Evolutionary conservation across 2,888 invertebrate genomes (phyloP), one percentile per base, ranked within the genome.

Genomic region (Notodromas monacha): DNA sequence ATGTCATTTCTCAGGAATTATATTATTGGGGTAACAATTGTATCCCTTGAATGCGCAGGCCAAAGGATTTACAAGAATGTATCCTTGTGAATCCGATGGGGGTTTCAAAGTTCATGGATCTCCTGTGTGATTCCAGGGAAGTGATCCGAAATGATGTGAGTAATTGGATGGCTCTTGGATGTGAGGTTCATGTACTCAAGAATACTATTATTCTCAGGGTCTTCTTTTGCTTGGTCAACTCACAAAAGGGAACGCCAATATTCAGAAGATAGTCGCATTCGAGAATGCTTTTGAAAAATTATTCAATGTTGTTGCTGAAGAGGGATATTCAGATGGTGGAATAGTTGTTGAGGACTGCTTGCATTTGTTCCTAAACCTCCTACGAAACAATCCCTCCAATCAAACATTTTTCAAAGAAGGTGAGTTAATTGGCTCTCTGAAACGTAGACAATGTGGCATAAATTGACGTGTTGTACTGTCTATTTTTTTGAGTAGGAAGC

Each of bases 311-410:
- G 70, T 99, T 8, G 60, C 58, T 2, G 68, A 72, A 34, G 92
- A 92, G 50, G 84, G 84, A 3, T 70, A 66, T 40, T 69, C 76
- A 2, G 79, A 86, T 46, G 89, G 86, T 29, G 86, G 84, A 36
- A 86, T 99, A 32, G 79, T 99, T 1, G 89, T 92, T 0, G 89
- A 96, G 56, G 96, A 99, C 51, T 92, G 92, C 48, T 55, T 99
- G 3, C 55, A 79, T 26, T 56, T 96, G 3, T 68, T 96, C 63
- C 52, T 86, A 32, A 92, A 86, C 53, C 56, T 99, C 31, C 51
- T 99, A 10, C 69, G 72, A 44, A 84, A 81, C 43, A 99, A 99
- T 47, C 65, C 74, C 10, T 86, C 84, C 40, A 99, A 99, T 51
- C 92, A 92, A 39, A 86, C 81, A 46, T 84, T 89, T 45, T 96